Evolutionary conservation across 2,113 vertebrate species (phyloP).

Genomic region (Corythaeola cristata): DNA sequence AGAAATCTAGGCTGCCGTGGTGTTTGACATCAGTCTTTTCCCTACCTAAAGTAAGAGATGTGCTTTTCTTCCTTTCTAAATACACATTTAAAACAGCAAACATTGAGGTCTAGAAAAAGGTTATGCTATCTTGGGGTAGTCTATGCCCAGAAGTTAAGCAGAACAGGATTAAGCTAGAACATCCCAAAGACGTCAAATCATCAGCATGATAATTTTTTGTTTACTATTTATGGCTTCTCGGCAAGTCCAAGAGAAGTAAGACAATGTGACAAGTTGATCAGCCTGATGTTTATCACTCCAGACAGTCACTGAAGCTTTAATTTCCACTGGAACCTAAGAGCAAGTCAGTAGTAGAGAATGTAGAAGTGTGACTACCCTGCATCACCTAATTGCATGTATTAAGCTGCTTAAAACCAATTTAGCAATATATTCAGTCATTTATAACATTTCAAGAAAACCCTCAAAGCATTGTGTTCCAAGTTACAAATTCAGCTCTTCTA

Average conservation of each 20-base stretch:
- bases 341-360: conserved; percentile 13
- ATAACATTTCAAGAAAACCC: background rate
- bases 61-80: background rate
- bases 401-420: background rate
- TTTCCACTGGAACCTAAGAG: background rate
- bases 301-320: background rate
- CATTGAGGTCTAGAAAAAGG: background rate
- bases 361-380: background rate
- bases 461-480: background rate
- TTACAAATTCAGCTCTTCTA: background rate
- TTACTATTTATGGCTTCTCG: background rate
- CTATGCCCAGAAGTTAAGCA: background rate
- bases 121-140: background rate
- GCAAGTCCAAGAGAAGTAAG: background rate
- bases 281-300: background rate
- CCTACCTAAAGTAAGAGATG: background rate
- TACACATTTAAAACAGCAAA: background rate
- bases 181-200: background rate
- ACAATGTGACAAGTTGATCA: background rate
- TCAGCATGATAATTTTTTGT: background rate
- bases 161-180: background rate
- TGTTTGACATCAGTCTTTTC: background rate
- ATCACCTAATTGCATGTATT: background rate
- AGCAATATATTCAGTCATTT: background rate
- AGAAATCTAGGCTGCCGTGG: background rate